These are phyloP conservation scores for Apteryx mantelli DNA, from an alignment of 2,113 vertebrate genomes.

Conservation along the genomic window DNA sequence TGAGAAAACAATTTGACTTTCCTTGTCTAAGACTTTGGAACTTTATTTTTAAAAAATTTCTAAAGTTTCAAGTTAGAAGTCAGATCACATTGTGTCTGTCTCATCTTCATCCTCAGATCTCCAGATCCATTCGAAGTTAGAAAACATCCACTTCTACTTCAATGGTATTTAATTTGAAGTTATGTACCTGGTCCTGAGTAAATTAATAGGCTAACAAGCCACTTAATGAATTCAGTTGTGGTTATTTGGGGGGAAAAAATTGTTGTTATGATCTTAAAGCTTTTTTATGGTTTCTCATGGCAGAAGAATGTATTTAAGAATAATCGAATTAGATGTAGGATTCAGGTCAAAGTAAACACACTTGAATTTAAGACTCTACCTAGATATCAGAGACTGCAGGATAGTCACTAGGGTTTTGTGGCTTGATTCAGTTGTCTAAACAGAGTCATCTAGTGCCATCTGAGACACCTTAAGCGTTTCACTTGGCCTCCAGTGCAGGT, in stretches of 20 bases:
- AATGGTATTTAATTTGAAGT: not conserved
- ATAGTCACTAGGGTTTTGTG: not conserved
- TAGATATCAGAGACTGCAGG: not conserved
- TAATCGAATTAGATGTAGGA: not conserved
- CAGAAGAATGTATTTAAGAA: not conserved
- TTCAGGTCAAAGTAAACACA: not conserved
- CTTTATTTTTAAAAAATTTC: not conserved
- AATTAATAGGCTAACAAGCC: not conserved
- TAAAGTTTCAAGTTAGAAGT: not conserved
- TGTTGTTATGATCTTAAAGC: not conserved
- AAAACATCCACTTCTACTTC: not conserved
- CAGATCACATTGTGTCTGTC: not conserved
- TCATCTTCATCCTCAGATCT: not conserved
- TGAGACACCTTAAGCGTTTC: not conserved
- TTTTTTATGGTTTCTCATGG: not conserved
- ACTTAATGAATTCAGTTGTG: not conserved
- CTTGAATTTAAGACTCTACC: not conserved
- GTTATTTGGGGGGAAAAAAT: not conserved
- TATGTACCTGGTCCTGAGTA: not conserved
- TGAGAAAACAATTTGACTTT: not conserved
- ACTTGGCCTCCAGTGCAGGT: not conserved
- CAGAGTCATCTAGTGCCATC: not conserved
- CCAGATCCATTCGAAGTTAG: not conserved
- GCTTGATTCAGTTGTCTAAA: not conserved
- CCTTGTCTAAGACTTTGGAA: not conserved